A percentile compares a stretch with the other conserved stretches of the same genome.
phyloP scores from a whole-genome alignment of 2,797 vertebrate species.

The Pangasius macronema region DNA sequence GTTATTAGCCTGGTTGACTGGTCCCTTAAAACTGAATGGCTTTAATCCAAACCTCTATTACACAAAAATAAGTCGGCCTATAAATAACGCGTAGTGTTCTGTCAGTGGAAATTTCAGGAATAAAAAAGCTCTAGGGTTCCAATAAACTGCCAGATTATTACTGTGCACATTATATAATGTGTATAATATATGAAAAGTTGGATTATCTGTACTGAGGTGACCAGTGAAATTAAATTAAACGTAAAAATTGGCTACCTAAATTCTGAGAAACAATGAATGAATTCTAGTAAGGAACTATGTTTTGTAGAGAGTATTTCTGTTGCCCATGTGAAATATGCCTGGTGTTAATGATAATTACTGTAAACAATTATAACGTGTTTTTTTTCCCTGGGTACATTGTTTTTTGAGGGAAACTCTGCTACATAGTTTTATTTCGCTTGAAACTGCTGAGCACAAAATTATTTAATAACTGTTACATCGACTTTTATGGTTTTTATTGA shows the following conservation, averaged over 20 bases:
- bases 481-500: background rate
- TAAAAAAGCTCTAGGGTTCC: background rate
- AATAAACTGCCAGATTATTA: background rate
- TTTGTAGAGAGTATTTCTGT: background rate
- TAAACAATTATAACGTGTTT: background rate
- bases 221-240: background rate
- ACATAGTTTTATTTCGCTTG: background rate
- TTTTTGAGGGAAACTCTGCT: background rate
- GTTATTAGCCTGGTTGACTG: background rate
- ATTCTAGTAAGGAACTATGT: background rate
- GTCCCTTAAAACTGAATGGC: background rate
- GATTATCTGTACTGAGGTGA: background rate
- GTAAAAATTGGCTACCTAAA: background rate
- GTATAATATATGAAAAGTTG: background rate
- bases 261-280: background rate
- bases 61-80: background rate
- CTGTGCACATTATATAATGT: background rate
- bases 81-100: background rate
- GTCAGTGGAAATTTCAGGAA: background rate
- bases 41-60: background rate
- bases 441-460: background rate
- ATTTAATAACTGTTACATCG: background rate
- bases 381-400: background rate
- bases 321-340: background rate
- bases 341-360: background rate